phyloP scores from a whole-genome alignment of 2,888 invertebrate genomes.

The Gymnoscelis rufifasciata region DNA sequence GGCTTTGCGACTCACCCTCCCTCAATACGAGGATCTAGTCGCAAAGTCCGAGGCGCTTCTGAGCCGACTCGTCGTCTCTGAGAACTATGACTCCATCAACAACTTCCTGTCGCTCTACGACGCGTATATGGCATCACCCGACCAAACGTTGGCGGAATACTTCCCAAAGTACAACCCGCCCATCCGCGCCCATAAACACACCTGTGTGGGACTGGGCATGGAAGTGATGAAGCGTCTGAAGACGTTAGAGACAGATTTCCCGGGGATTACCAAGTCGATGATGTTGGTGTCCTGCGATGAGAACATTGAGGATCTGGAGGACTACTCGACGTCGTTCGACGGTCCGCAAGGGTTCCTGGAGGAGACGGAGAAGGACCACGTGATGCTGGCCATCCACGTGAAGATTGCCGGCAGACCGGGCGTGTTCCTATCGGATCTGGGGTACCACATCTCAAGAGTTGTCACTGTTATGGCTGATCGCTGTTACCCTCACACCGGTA shows the following conservation, averaged over 20 bases:
- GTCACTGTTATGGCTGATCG: conserved; percentile 93
- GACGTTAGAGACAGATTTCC: conserved; percentile 80
- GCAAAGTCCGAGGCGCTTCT: conserved; percentile 89
- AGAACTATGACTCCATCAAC: conserved; percentile 94
- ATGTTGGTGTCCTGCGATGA: conserved; percentile 93
- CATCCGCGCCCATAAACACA: conserved; percentile 90
- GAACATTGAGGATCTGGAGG: conserved; percentile 82
- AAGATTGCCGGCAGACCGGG: conserved; percentile 86
- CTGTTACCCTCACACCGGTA: conserved; percentile 92
- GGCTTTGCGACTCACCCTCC: conserved; percentile 85
- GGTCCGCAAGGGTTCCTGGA: conserved; percentile 80
- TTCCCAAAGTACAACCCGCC: conserved; percentile 90
- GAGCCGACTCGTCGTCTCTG: conserved; percentile 89
- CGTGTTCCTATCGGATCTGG: conserved; percentile 90
- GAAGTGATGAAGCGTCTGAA: conserved; percentile 86
- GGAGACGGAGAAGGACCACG: conserved; percentile 92
- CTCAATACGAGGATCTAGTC: conserved; percentile 89
- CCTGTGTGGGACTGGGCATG: conserved; percentile 93
- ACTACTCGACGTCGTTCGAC: conserved; percentile 81
- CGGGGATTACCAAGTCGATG: conserved; percentile 83
- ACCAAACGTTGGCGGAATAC: conserved; percentile 84
- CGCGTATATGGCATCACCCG: conserved; percentile 82
- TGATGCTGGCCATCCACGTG: conserved; percentile 88
- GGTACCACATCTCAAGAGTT: conserved; percentile 92
- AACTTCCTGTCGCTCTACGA: conserved; percentile 87